Percentiles rank a stretch among this genome's conserved stretches.
Conservation (phyloP, 2,888 invertebrate genomes). For the Coenonympha arcania region DNA sequence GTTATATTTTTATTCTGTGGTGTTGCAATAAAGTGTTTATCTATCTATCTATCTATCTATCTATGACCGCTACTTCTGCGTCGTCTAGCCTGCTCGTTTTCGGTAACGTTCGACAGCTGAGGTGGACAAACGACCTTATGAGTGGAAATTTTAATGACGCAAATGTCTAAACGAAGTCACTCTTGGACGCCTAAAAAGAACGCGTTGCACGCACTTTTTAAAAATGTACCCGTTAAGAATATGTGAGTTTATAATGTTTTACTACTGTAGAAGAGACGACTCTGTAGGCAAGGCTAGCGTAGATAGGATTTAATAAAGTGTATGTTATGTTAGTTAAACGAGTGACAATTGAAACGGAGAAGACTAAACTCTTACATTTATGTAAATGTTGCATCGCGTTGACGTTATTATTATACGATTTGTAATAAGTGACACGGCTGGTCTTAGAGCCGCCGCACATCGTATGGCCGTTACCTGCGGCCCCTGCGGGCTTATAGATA, state of each 20-base stretch:
- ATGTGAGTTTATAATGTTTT: constrained; percentile 59
- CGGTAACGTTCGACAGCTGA: no score
- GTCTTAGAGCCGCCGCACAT: not conserved
- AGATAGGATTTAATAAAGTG: constrained; percentile 66
- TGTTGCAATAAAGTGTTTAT: no score
- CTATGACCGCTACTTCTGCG: no score
- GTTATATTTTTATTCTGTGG: no score
- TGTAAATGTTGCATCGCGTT: constrained; percentile 69
- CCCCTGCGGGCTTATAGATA: no score
- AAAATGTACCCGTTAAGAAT: constrained; percentile 23
- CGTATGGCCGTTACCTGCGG: no score
- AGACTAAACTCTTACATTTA: constrained; percentile 72
- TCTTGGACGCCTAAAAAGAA: not conserved
- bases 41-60: no score
- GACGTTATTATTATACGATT: constrained; percentile 62
- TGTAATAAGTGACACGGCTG: constrained; percentile 51
- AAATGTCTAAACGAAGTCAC: not conserved
- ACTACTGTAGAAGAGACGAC: constrained; percentile 67
- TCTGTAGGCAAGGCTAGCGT: constrained; percentile 70
- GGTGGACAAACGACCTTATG: not conserved
- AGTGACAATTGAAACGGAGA: constrained; percentile 72
- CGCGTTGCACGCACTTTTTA: constrained; percentile 27
- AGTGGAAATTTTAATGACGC: not conserved
- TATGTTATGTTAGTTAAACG: constrained; percentile 64
- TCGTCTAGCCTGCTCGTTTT: no score